Evolutionary conservation across 2,888 invertebrate genomes (phyloP).

Genomic region (Agapostemon virescens): DNA sequence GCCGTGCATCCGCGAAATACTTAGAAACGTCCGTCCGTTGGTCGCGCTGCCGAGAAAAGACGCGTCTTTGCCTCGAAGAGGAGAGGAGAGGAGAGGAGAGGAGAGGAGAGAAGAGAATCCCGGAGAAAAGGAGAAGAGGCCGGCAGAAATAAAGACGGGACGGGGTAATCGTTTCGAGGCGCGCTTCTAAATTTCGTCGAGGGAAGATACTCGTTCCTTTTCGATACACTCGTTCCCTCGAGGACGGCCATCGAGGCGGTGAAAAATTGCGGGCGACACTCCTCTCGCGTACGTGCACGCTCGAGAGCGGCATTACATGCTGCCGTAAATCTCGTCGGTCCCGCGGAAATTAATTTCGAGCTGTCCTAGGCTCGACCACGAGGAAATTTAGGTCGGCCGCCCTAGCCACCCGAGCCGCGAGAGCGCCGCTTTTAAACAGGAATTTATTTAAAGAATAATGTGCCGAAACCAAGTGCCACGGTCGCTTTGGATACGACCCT

Average conservation of each 20-base stretch:
- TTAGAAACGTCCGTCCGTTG: not conserved
- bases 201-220: not conserved
- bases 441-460: conserved; percentile 25
- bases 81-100: not conserved
- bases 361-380: conserved; percentile 23
- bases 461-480: not conserved
- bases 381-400: conserved; percentile 25
- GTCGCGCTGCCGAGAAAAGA: not conserved
- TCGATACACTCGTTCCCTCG: conserved; percentile 12
- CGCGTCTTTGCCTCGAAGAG: not conserved
- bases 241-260: not conserved
- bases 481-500: not conserved
- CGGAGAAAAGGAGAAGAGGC: too few species aligned
- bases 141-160: not conserved
- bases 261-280: conserved; percentile 31
- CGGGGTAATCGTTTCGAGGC: not conserved
- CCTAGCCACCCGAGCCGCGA: not conserved
- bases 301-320: conserved; percentile 20
- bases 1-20: too few species aligned
- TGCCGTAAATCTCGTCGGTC: conserved; percentile 31
- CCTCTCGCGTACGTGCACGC: not conserved
- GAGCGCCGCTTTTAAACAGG: conserved; percentile 18
- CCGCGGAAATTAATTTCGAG: conserved; percentile 30
- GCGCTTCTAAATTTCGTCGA: not conserved
- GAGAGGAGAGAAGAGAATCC: not conserved